Evolutionary conservation across 2,797 vertebrate genomes (phyloP).

Genomic region (Erithacus rubecula): DNA sequence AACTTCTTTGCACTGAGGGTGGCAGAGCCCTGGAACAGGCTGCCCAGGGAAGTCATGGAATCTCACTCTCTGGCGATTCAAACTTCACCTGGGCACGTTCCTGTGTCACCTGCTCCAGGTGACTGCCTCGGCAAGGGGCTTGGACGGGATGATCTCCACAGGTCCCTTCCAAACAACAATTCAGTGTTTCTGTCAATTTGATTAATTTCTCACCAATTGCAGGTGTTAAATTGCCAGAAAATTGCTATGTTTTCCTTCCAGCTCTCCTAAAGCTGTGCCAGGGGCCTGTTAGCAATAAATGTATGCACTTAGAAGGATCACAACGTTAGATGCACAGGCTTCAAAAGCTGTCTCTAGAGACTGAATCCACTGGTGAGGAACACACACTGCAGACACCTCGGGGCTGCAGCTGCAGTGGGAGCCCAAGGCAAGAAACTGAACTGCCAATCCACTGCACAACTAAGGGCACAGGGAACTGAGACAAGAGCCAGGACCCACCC

Average conservation of each 20-base stretch:
- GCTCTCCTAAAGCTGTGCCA: no score
- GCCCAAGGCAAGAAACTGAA: neutral
- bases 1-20: neutral
- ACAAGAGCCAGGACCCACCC: no score
- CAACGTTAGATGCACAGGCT: no score
- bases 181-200: neutral
- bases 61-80: neutral
- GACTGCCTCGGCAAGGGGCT: no score
- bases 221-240: fast-evolving
- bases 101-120: neutral
- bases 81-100: fast-evolving
- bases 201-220: fast-evolving
- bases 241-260: fast-evolving
- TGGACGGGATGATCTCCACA: neutral
- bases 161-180: neutral
- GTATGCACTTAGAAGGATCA: fast-evolving
- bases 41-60: neutral
- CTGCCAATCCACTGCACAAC: neutral
- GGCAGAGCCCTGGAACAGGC: neutral
- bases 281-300: fast-evolving
- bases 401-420: neutral
- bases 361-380: neutral
- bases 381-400: neutral
- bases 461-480: neutral
- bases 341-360: neutral